Evolutionary conservation across 2,888 invertebrate genomes (phyloP).

Genomic region (Portevinia maculata): DNA sequence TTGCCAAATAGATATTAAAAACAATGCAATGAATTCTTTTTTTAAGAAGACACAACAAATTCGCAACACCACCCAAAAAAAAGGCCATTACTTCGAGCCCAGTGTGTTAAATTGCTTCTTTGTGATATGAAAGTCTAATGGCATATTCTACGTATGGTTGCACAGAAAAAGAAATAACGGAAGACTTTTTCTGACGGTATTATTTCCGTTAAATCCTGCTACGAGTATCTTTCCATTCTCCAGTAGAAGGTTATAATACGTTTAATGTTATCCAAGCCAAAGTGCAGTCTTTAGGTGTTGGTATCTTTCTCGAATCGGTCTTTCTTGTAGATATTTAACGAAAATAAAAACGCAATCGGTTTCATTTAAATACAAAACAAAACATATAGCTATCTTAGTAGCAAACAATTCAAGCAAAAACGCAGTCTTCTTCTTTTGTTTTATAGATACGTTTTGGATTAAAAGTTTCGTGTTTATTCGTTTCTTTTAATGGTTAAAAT

Average conservation of each 20-base stretch:
- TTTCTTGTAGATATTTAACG: too few species aligned
- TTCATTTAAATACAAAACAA: too few species aligned
- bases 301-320: too few species aligned
- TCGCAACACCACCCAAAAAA: slow-evolving; percentile 22
- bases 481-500: background rate
- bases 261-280: background rate
- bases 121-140: slow-evolving; percentile 29
- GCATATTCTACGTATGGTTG: slow-evolving; percentile 33
- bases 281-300: background rate
- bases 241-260: slow-evolving; percentile 3
- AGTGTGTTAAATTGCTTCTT: slow-evolving; percentile 24
- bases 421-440: slow-evolving; percentile 56
- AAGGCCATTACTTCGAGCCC: background rate
- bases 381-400: too few species aligned
- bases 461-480: background rate
- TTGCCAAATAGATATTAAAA: slow-evolving; percentile 6
- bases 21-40: background rate
- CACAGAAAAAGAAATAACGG: slow-evolving; percentile 40
- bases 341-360: too few species aligned
- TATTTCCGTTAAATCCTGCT: slow-evolving; percentile 19
- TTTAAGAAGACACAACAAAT: background rate
- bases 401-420: background rate
- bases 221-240: background rate
- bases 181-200: slow-evolving; percentile 1
- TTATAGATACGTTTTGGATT: background rate